A percentile compares a stretch with the other conserved stretches of the same genome.
phyloP scores from a whole-genome alignment of 2,888 invertebrate genomes.

The Papilio elwesi region DNA sequence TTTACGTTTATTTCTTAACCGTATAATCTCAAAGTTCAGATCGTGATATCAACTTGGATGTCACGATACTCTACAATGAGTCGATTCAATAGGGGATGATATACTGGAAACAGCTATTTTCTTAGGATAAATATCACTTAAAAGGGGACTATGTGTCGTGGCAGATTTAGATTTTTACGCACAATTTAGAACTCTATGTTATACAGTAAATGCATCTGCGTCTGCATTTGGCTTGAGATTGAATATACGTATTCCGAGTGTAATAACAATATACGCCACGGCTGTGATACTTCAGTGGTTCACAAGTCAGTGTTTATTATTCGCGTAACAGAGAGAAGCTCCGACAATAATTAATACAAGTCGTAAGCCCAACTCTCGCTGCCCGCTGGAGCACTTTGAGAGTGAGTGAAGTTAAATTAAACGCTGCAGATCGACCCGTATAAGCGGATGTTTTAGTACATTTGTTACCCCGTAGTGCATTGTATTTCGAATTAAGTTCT shows the following conservation, averaged over 20 bases:
- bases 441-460: slow-evolving; percentile 62
- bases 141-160: no score
- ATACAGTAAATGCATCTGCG: not conserved
- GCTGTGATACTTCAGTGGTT: slow-evolving; percentile 33
- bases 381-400: slow-evolving; percentile 62
- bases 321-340: slow-evolving; percentile 43
- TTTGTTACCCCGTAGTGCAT: slow-evolving; percentile 57
- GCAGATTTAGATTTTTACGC: no score
- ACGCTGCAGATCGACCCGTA: slow-evolving; percentile 70
- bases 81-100: no score
- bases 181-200: no score
- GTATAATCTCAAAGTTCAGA: no score
- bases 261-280: slow-evolving; percentile 32
- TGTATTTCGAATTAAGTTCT: slow-evolving; percentile 72
- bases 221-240: slow-evolving; percentile 29
- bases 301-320: slow-evolving; percentile 46
- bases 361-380: slow-evolving; percentile 57
- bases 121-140: no score
- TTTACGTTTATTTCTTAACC: no score
- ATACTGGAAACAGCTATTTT: no score
- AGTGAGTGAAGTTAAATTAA: slow-evolving; percentile 75
- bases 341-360: slow-evolving; percentile 56
- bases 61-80: no score
- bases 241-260: slow-evolving; percentile 26
- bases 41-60: no score